Evolutionary conservation across 2,113 vertebrate species (phyloP).

Genomic region (Lamprotornis superbus): DNA sequence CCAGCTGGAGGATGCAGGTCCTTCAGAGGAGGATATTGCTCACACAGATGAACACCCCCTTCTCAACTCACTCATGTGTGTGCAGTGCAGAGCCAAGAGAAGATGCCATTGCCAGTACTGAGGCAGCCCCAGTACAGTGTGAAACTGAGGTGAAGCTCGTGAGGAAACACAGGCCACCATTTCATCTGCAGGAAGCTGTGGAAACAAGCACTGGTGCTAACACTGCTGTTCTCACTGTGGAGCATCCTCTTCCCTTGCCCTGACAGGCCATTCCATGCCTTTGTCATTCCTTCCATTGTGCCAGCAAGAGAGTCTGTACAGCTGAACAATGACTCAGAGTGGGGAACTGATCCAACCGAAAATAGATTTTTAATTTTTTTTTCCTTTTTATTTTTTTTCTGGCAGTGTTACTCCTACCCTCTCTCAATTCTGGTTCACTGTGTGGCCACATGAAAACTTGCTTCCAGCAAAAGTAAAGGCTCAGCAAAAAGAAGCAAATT

Average conservation of each 20-base stretch:
- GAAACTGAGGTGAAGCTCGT: background rate
- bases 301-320: slow-evolving; percentile 19
- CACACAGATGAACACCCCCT: background rate
- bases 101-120: background rate
- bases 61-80: rapidly evolving
- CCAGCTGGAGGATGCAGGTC: background rate
- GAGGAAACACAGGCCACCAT: background rate
- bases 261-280: background rate
- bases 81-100: background rate
- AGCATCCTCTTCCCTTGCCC: background rate
- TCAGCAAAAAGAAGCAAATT: slow-evolving; percentile 11
- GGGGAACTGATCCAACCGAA: background rate
- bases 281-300: slow-evolving; percentile 16
- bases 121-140: background rate
- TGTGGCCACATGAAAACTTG: slow-evolving; percentile 6
- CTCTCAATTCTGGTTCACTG: background rate
- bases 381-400: background rate
- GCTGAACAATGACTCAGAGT: slow-evolving; percentile 32
- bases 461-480: slow-evolving; percentile 9
- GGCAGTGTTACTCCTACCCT: background rate
- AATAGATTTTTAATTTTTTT: background rate
- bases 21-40: background rate
- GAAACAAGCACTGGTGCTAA: background rate
- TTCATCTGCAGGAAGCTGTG: background rate
- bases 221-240: background rate